Evolutionary conservation across 1,140 invertebrate species (phyloP), one percentile per base, ranked within the genome.

Genomic region (Aphelinus certus): DNA sequence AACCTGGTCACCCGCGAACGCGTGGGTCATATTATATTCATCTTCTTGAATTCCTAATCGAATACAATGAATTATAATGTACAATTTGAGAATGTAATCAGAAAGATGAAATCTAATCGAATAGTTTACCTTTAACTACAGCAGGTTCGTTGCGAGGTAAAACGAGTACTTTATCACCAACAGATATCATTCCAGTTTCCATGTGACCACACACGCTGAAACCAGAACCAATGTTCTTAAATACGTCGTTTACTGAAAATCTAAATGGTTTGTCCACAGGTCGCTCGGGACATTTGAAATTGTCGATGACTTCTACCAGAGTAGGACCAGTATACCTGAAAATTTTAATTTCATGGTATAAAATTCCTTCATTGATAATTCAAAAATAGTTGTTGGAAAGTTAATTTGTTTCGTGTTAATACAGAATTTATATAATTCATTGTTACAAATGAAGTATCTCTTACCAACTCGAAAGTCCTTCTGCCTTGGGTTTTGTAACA

Each of bases 1-100:
- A 0, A 95, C 92, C 87, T 97, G 95, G 88, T 99, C 98, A 48
- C 98, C 98, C 77, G 98, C 97, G 90, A 98, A 99, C 1, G 92
- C 95, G 76, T 92, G 92, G 73, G 89, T 89, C 60, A 89, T 89
- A 1, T 91, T 82, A 45, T 91, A 80, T 57, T 98, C 95, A 84
- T 97, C 95, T 49, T 95, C 91, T 46, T 86, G 84, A 47, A 93
- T 83, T 81, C 87, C 92, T 93, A 73, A 73, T 83, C 82, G 76
- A 78, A 77, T 75, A 48, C 7, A 64, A 42, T 9, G 65, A 58
- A 62, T 58, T 47, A 60, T n/a, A 58, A 61, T 69, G 10, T 43
- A 42, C 9, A 3, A 47, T 73, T 42, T 60, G 9, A 5, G 3
- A 55, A 5, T 55, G 26, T 43, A 70, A 71, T n/a, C 46, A 69